These are phyloP conservation scores for Poecile montanus DNA, from an alignment of 2,797 vertebrate species.

Conservation along the genomic window DNA sequence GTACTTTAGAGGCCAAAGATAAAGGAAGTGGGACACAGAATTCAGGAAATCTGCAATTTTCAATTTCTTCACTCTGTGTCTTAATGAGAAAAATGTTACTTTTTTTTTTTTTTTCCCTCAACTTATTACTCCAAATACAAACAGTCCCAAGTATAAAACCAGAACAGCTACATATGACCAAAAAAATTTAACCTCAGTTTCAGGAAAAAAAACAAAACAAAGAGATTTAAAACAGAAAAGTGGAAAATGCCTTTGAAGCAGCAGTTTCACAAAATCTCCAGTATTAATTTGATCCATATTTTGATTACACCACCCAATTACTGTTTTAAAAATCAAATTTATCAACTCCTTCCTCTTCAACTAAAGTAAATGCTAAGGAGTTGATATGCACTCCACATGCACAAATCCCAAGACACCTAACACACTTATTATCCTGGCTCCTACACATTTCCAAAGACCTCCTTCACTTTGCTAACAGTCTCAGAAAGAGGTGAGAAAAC, in stretches of 20 bases:
- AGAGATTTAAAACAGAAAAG: neutral
- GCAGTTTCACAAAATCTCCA: neutral
- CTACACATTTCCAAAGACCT: neutral
- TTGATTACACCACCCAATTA: neutral
- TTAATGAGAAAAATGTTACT: neutral
- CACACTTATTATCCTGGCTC: neutral
- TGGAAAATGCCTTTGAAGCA: neutral
- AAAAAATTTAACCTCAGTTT: neutral
- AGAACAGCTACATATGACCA: neutral
- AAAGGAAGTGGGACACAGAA: neutral
- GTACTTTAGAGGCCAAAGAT: neutral
- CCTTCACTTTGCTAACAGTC: neutral
- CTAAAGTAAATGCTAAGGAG: neutral
- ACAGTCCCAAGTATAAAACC: neutral
- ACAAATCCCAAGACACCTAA: neutral
- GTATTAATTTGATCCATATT: neutral
- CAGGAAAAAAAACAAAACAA: neutral
- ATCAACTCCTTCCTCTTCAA: neutral
- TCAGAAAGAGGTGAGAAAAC: neutral
- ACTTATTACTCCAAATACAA: neutral
- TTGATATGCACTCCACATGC: fast-evolving
- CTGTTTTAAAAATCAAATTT: neutral
- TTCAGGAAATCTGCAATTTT: neutral
- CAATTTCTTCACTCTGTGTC: neutral
- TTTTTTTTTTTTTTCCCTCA: neutral